A percentile compares a stretch with the other conserved stretches of the same genome.
phyloP scores from a whole-genome alignment of 2,797 vertebrate genomes.

The Tauraco hartlaubi region DNA sequence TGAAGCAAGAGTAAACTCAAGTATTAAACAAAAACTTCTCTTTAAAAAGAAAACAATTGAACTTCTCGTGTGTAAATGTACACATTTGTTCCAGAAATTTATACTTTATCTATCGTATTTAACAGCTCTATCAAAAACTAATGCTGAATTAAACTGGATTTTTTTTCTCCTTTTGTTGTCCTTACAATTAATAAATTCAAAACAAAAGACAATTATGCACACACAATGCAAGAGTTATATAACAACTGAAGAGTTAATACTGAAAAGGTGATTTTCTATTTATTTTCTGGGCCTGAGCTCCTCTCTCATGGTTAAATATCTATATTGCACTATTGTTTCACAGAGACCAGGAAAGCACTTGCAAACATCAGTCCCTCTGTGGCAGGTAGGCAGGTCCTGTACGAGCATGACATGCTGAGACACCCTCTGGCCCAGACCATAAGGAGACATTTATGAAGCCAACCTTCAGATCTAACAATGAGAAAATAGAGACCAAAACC shows the following conservation, averaged over 20 bases:
- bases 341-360: neutral
- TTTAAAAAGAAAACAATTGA: neutral
- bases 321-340: neutral
- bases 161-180: neutral
- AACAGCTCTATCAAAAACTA: neutral
- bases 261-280: neutral
- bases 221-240: neutral
- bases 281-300: neutral
- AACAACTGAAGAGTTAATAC: neutral
- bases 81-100: neutral
- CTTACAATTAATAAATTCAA: neutral
- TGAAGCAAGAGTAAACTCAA: constrained; percentile 6
- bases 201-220: neutral
- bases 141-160: neutral
- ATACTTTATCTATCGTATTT: neutral
- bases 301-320: neutral
- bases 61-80: neutral
- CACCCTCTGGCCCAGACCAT: neutral
- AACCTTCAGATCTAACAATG: neutral
- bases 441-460: neutral
- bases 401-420: neutral
- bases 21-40: neutral
- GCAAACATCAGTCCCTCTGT: fast-evolving
- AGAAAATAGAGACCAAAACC: neutral
- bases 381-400: neutral